Base-by-base conservation (phyloP, 2,888 invertebrate species). In the Platypus cylindrus region DNA sequence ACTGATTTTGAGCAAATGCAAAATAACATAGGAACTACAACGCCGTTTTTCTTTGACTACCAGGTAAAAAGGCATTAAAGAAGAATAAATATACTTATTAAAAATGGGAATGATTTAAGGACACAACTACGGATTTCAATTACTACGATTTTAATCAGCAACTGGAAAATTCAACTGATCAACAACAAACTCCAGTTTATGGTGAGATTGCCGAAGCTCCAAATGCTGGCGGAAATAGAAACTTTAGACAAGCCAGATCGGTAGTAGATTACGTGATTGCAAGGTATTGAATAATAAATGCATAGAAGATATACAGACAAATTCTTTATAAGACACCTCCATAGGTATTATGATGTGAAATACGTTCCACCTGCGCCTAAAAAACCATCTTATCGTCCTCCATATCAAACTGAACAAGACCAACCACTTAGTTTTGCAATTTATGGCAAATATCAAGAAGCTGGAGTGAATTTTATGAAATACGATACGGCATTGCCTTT, bases 401-500 rank as follows among this genome's bases (percentile, higher is more conserved):
- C 25, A 15, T 52, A 54, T 34, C 32, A 42, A 32, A 51, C 54
- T 0, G 47, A 53, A 26, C 48, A 50, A 30, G 47, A 53, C 24
- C 48, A 50, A 30, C 48, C 49, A 5, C 45, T 49, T 17, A 53
- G 53, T 48, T 52, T 65, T 58, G 29, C 64, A 35, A 56, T 59
- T 20, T 62, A 67, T 42, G 66, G 67, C 29, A 49, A 50, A 30
- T 58, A 64, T 38, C 67, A 73, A 59, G 62, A 62, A 37, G 39
- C 51, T n/a, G 54, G 59, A 34, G 71, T 77, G 30, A 70, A 71
- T 40, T 79, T 75, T 53, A 79, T 83, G 67, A 73, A 74, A 17
- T 85, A 84, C 60, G 78, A 84, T 41, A 74, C 83, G 0, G 71
- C 82, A 24, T 62, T 86, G 38, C 84, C 83, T 32, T 81, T 76